Base-by-base conservation (phyloP, 2,797 vertebrate species). In the Coreius guichenoti region DNA sequence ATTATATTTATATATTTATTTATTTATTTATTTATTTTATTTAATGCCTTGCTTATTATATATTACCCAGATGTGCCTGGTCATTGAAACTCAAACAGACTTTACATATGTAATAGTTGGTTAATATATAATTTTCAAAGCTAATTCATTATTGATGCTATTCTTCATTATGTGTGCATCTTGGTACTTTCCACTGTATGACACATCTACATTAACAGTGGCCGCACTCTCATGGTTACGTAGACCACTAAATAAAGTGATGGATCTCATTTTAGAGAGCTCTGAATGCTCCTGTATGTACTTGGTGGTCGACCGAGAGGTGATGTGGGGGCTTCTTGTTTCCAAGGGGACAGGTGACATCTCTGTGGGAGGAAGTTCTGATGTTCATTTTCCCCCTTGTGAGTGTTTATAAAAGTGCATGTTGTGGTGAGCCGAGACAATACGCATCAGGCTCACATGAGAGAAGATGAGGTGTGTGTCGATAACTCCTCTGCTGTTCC, bases 311-410 rank as follows among this genome's bases (percentile, higher is more conserved):
- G 16, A 23, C n/a, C 8, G 14, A 26, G 4, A 16, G 29, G 49
- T 75, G 80, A n/a, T 17, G 65, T 61, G 86, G 73, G 76, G 61
- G 86, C 39, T 82, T 81, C 72, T 23, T 81, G 56, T 81, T 84
- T 63, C 49, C 69, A 58, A 51, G 4, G 54, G 36, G 14, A 75
- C 7, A 75, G 69, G 39, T 65, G 61, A 83, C 61, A 81, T 8
- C 65, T 72, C 12, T 79, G 83, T 73, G 80, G 86, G 72, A 63
- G 89, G 89, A 89, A 88, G 58, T 23, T 73, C 13, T 88, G 89
- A 89, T 61, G 31, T 23, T 78, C 45, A 81, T 73, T 88, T 88
- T 87, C 82, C 80, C 69, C 49, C 49, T 73, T 63, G 67, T 58
- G 51, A 43, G 23, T 16, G 23, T 58, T 11, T 70, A 88, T 89